A percentile compares a stretch with the other conserved stretches of the same genome.
phyloP scores from a whole-genome alignment of 2,888 invertebrate genomes.

The Lasioglossum pauxillum region DNA sequence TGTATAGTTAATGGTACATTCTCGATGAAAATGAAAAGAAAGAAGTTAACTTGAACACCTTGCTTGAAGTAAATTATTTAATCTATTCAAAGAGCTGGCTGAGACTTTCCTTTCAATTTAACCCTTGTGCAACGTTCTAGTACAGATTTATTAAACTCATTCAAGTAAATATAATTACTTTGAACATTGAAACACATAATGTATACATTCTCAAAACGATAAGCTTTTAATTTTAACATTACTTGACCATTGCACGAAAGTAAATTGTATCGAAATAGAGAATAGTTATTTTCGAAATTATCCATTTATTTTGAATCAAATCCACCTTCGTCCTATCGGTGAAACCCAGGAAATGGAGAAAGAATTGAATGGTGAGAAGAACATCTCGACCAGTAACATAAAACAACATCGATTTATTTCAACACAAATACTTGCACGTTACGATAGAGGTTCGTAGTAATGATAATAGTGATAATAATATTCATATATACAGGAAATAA shows the following conservation, averaged over 20 bases:
- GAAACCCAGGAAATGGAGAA: not conserved
- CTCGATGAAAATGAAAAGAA: not conserved
- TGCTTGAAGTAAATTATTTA: not conserved
- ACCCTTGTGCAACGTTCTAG: not conserved
- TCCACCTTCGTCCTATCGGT: not conserved
- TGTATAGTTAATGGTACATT: not conserved
- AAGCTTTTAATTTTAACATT: not conserved
- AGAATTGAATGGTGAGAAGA: constrained; percentile 15
- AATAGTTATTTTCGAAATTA: not conserved
- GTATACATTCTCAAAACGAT: not conserved
- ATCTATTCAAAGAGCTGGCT: not conserved
- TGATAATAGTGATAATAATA: constrained; percentile 78
- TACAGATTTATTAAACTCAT: not conserved
- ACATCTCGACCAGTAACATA: constrained; percentile 74
- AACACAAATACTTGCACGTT: constrained; percentile 83
- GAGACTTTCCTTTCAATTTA: not conserved
- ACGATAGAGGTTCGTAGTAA: constrained; percentile 79
- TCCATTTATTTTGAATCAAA: not conserved
- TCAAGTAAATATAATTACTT: not conserved
- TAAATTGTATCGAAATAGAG: not conserved
- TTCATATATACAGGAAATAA: constrained; percentile 81
- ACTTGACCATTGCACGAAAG: not conserved
- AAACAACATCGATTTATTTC: constrained; percentile 84
- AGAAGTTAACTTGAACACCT: not conserved
- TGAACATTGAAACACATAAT: not conserved